Evolutionary conservation across 2,797 vertebrate species (phyloP).

Genomic region (Siniperca scherzeri): DNA sequence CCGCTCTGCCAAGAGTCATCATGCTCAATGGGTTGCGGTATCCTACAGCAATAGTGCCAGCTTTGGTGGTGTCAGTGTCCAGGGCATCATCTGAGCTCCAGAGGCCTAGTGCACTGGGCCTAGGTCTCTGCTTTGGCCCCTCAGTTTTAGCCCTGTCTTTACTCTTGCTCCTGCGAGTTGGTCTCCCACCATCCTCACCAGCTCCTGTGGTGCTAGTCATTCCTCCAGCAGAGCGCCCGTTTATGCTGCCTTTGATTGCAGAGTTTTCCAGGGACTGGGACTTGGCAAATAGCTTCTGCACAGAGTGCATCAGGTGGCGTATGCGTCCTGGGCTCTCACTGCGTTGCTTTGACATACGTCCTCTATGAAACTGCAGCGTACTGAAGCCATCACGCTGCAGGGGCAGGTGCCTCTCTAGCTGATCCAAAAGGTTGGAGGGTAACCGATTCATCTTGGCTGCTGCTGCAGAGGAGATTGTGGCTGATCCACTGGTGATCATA

Average conservation of each 20-base stretch:
- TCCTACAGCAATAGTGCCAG: constrained; percentile 83
- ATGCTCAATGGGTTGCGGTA: constrained; percentile 94
- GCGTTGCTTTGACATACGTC: constrained; percentile 89
- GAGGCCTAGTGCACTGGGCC: constrained; percentile 93
- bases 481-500: constrained; percentile 88
- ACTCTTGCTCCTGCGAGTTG: constrained; percentile 94
- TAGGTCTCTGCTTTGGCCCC: constrained; percentile 90
- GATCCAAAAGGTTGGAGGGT: constrained; percentile 96
- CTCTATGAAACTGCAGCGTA: constrained; percentile 95
- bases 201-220: constrained; percentile 65
- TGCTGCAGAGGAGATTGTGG: constrained; percentile 87
- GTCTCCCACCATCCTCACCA: constrained; percentile 87
- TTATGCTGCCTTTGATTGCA: constrained; percentile 87
- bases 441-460: constrained; percentile 97
- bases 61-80: constrained; percentile 89
- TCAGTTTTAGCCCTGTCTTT: constrained; percentile 96
- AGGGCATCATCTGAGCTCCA: constrained; percentile 97
- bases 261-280: constrained; percentile 95
- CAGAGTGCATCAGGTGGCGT: constrained; percentile 97
- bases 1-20: constrained; percentile 95
- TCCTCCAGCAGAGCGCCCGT: constrained; percentile 83
- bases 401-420: constrained; percentile 97
- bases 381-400: constrained; percentile 97
- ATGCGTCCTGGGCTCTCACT: constrained; percentile 98
- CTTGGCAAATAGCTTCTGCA: constrained; percentile 98